phyloP scores from a whole-genome alignment of 2,797 vertebrate species.

The Falco biarmicus region DNA sequence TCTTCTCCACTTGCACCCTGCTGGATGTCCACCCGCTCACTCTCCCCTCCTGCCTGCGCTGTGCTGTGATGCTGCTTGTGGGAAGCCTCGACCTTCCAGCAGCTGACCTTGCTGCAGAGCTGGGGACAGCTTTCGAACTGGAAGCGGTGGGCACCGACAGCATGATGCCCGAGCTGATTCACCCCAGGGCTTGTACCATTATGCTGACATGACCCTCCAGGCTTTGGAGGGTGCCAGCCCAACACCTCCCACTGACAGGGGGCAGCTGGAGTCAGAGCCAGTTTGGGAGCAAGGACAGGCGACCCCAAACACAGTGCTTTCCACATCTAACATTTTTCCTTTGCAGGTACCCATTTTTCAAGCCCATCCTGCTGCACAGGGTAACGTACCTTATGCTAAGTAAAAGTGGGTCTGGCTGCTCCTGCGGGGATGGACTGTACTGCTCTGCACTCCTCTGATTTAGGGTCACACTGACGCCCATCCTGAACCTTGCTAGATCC shows the following conservation, averaged over 20 bases:
- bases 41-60: not conserved
- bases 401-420: not conserved
- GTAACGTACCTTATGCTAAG: not conserved
- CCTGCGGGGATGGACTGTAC: not conserved
- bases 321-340: not conserved
- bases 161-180: rapidly evolving
- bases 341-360: not conserved
- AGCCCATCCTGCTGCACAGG: not conserved
- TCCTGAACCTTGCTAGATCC: not conserved
- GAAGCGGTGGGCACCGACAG: not conserved
- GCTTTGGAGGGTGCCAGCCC: not conserved
- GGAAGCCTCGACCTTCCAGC: not conserved
- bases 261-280: not conserved
- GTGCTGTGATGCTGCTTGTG: rapidly evolving
- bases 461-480: not conserved
- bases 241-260: not conserved
- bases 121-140: not conserved
- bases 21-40: rapidly evolving
- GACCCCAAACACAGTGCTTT: not conserved
- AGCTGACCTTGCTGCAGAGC: not conserved
- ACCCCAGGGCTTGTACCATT: not conserved
- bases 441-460: not conserved
- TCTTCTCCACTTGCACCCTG: not conserved
- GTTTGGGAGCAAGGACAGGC: not conserved
- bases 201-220: not conserved